These are phyloP conservation scores for Camponotus fellah DNA, from an alignment of 2,888 invertebrate genomes.

Conservation along the genomic window DNA sequence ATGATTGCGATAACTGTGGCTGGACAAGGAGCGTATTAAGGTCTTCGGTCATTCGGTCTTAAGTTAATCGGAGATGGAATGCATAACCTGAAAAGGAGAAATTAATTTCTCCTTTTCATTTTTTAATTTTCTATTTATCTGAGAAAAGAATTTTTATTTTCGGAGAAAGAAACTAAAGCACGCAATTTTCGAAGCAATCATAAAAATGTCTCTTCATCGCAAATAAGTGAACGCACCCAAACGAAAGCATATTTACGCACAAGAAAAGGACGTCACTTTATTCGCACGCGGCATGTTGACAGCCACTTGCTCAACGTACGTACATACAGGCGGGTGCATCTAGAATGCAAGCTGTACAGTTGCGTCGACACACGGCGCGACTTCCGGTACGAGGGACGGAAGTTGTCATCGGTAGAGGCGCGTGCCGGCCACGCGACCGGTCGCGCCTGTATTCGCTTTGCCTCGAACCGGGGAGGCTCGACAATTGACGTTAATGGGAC, in stretches of 20 bases:
- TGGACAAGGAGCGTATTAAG: constrained; percentile 14
- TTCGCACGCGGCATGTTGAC: constrained; percentile 7
- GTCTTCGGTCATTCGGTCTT: too few species aligned
- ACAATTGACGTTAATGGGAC: constrained; percentile 76
- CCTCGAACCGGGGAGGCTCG: constrained; percentile 45
- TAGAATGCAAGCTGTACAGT: constrained; percentile 72
- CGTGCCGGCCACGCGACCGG: constrained; percentile 82
- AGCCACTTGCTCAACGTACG: constrained; percentile 45
- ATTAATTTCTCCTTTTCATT: not conserved
- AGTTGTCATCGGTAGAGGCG: constrained; percentile 78
- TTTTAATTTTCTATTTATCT: not conserved
- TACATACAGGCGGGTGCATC: constrained; percentile 67
- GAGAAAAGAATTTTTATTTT: not conserved
- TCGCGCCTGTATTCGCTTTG: constrained; percentile 57
- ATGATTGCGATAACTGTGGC: constrained; percentile 52
- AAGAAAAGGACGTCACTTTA: constrained; percentile 21
- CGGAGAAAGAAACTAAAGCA: not conserved
- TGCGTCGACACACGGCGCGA: constrained; percentile 62
- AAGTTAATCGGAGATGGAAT: not conserved
- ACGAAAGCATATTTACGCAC: constrained; percentile 27
- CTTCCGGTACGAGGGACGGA: constrained; percentile 78
- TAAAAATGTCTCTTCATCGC: not conserved
- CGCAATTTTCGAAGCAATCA: not conserved
- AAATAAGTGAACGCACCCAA: not conserved
- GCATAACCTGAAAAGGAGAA: not conserved